phyloP scores from a whole-genome alignment of 2,113 vertebrate genomes.

The Campylomormyrus numenius region DNA sequence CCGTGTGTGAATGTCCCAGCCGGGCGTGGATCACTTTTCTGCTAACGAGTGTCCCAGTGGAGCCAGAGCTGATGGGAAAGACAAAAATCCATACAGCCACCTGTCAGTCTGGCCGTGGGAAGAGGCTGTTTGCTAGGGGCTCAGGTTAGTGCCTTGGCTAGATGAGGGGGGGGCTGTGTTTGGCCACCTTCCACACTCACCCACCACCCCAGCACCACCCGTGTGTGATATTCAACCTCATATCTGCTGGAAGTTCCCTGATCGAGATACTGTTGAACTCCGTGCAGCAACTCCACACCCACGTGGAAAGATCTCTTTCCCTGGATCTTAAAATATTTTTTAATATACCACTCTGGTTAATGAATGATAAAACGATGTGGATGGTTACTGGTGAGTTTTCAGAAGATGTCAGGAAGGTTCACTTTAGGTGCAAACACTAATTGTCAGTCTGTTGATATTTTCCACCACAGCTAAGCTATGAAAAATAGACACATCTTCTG shows the following conservation, averaged over 20 bases:
- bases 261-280: slow-evolving; percentile 34
- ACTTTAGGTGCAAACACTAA: background rate
- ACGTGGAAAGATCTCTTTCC: background rate
- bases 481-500: slow-evolving; percentile 2
- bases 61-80: slow-evolving; percentile 44
- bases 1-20: background rate
- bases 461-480: slow-evolving; percentile 9
- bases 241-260: slow-evolving; percentile 51
- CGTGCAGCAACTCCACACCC: background rate
- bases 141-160: slow-evolving; percentile 10
- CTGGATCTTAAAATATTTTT: background rate
- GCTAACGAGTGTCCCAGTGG: slow-evolving; percentile 32
- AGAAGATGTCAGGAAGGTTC: background rate
- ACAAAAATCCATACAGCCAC: slow-evolving; percentile 23
- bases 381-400: background rate
- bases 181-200: slow-evolving; percentile 16
- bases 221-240: slow-evolving; percentile 24
- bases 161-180: slow-evolving; percentile 20
- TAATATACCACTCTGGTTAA: background rate
- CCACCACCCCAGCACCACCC: slow-evolving; percentile 12
- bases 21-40: background rate
- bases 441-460: slow-evolving; percentile 23
- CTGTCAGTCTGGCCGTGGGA: slow-evolving; percentile 38
- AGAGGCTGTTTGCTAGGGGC: slow-evolving; percentile 14
- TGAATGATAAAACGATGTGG: background rate